Evolutionary conservation across 2,797 vertebrate genomes (phyloP).

Genomic region (Oryzias sinensis): DNA sequence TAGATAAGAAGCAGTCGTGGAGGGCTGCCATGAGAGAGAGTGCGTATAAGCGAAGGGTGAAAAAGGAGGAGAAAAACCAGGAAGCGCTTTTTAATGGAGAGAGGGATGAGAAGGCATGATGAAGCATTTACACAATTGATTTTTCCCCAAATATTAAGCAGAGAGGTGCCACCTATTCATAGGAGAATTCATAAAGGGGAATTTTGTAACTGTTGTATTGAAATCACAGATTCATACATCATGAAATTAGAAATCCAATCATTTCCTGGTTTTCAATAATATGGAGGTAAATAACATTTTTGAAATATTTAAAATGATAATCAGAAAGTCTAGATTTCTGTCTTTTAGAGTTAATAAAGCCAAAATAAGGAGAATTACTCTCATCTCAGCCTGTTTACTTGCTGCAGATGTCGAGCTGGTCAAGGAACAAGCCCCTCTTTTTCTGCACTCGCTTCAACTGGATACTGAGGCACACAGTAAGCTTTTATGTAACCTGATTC

Average conservation of each 20-base stretch:
- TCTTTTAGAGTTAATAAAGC: no score
- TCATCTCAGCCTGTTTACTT: neutral
- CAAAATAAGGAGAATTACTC: neutral
- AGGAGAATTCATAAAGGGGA: no score
- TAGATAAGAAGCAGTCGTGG: conserved; percentile 46
- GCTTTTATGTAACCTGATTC: conserved; percentile 3
- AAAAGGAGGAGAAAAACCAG: neutral
- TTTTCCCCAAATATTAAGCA: conserved; percentile 41
- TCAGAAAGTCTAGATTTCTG: no score
- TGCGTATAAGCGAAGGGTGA: neutral
- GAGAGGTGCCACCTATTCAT: conserved; percentile 5
- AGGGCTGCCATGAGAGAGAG: conserved; percentile 36
- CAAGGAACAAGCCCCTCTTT: neutral
- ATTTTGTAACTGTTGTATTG: no score
- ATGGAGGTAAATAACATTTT: neutral
- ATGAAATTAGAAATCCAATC: no score
- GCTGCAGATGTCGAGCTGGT: neutral
- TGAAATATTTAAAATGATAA: neutral
- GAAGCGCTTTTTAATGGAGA: conserved; percentile 17
- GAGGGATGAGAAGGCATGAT: conserved; percentile 27
- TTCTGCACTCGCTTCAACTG: neutral
- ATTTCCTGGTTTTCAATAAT: neutral
- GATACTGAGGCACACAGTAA: neutral
- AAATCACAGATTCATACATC: no score
- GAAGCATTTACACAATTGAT: conserved; percentile 26